A percentile compares a stretch with the other conserved stretches of the same genome.
Conservation (phyloP, 2,888 invertebrate genomes). For the Clostera curtula region DNA sequence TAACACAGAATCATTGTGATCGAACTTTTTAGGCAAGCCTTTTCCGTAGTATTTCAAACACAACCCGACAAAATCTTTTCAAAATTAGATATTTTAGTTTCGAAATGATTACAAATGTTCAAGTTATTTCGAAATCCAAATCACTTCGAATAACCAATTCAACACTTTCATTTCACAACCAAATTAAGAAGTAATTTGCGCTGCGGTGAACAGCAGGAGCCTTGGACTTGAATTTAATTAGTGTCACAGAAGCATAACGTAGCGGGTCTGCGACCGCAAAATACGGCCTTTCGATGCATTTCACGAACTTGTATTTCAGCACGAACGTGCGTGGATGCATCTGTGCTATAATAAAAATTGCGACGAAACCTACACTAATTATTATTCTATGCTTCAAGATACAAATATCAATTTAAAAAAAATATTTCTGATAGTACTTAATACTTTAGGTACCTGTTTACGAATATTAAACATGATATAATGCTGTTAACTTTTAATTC, state of each 20-base stretch:
- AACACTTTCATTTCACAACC: slow-evolving; percentile 25
- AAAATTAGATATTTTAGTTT: too few species aligned
- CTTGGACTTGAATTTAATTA: slow-evolving; percentile 42
- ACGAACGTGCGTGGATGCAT: slow-evolving; percentile 25
- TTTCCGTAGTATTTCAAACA: neutral
- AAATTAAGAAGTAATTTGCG: slow-evolving; percentile 36
- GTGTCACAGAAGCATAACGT: slow-evolving; percentile 27
- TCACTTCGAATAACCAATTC: slow-evolving; percentile 10
- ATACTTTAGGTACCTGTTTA: too few species aligned
- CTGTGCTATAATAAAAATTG: slow-evolving; percentile 25
- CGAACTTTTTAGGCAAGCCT: neutral
- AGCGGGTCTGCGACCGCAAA: slow-evolving; percentile 35
- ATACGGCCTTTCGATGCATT: slow-evolving; percentile 27
- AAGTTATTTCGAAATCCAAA: too few species aligned
- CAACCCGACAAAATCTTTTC: too few species aligned
- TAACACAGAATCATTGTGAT: neutral
- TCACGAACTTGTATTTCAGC: slow-evolving; percentile 33
- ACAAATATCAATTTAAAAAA: too few species aligned
- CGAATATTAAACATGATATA: too few species aligned
- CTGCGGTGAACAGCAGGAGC: slow-evolving; percentile 39
- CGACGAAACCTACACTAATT: too few species aligned
- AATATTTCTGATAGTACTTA: too few species aligned
- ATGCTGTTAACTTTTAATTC: too few species aligned
- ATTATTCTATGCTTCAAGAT: too few species aligned
- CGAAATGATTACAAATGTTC: too few species aligned